These are phyloP conservation scores for Uloborus plumipes DNA, from an alignment of 2,888 invertebrate species.

Conservation along the genomic window DNA sequence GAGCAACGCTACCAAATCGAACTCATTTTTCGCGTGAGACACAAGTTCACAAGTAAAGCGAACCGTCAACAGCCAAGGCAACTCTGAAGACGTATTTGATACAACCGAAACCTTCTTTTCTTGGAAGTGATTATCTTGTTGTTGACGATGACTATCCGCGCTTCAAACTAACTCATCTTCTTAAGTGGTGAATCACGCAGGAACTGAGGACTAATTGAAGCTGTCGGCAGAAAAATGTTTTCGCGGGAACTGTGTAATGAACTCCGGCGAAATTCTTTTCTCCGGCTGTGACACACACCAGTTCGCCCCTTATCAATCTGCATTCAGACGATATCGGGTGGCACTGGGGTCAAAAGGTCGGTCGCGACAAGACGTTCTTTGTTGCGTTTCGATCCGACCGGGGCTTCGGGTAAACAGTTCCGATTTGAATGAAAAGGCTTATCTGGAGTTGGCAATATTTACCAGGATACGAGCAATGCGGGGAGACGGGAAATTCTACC, in stretches of 20 bases:
- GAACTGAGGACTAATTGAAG: not conserved
- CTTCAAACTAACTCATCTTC: not conserved
- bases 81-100: too few relatives aligned
- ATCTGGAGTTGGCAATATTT: too few relatives aligned
- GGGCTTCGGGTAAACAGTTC: too few relatives aligned
- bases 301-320: constrained; percentile 39
- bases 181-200: constrained; percentile 26
- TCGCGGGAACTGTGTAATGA: not conserved
- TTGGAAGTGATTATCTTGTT: constrained; percentile 16
- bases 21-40: too few relatives aligned
- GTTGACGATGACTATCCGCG: constrained; percentile 4
- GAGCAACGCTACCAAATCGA: too few relatives aligned
- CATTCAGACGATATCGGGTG: constrained; percentile 27
- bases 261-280: not conserved
- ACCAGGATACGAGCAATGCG: too few relatives aligned
- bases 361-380: too few relatives aligned
- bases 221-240: not conserved
- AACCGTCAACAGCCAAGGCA: too few relatives aligned
- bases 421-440: too few relatives aligned
- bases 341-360: constrained; percentile 41
- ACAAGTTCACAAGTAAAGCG: too few relatives aligned
- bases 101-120: not conserved
- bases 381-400: too few relatives aligned
- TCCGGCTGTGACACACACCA: not conserved
- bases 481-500: too few relatives aligned